phyloP scores from a whole-genome alignment of 1,140 invertebrate species.

The Harpegnathos saltator region DNA sequence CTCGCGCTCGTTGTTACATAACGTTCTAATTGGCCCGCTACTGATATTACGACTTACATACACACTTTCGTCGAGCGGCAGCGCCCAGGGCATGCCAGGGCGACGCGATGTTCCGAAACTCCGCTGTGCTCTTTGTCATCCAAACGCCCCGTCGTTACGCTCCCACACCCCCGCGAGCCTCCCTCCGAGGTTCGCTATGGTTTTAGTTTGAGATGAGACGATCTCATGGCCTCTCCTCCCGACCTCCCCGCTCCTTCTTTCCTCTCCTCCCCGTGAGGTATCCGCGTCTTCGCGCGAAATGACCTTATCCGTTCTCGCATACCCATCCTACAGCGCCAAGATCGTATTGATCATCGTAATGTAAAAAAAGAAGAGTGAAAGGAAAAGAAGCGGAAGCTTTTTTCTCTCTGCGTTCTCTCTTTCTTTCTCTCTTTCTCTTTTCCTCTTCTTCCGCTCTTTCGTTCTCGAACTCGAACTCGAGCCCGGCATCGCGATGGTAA shows the following conservation, averaged over 20 bases:
- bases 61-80: conserved; percentile 74
- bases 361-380: not conserved
- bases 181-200: conserved; percentile 66
- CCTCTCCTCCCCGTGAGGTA: conserved; percentile 32
- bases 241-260: conserved; percentile 19
- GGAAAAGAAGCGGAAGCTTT: no score
- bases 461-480: no score
- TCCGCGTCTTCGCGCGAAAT: conserved; percentile 39
- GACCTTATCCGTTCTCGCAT: conserved; percentile 16
- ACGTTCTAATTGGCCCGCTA: conserved; percentile 53
- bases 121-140: conserved; percentile 80
- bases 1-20: conserved; percentile 22
- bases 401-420: no score
- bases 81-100: conserved; percentile 63
- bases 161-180: conserved; percentile 33
- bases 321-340: not conserved
- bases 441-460: no score
- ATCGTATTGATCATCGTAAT: conserved; percentile 6
- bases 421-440: no score
- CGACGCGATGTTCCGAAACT: conserved; percentile 81
- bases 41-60: conserved; percentile 66
- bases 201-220: conserved; percentile 76
- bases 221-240: conserved; percentile 65
- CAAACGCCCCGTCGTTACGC: conserved; percentile 77
- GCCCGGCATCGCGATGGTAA: not conserved